A percentile compares a stretch with the other conserved stretches of the same genome.
Evolutionary conservation across 2,113 vertebrate species (phyloP).

Genomic region (Hepsetus odoe): DNA sequence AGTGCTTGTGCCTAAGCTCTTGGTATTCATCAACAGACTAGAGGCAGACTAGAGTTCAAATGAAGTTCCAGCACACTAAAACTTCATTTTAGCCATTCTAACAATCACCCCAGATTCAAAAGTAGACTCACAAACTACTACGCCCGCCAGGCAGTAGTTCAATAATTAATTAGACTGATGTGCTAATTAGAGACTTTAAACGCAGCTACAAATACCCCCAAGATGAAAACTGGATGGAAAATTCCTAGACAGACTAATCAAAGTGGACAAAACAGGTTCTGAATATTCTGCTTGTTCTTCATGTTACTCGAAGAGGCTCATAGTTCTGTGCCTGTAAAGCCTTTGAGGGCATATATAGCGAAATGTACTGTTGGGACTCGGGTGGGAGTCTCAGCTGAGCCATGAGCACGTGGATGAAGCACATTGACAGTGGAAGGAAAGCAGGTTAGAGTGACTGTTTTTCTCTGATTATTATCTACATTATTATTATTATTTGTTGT

Average conservation of each 20-base stretch:
- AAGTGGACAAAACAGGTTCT: conserved; percentile 6
- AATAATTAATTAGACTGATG: conserved; percentile 50
- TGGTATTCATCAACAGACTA: conserved; percentile 23
- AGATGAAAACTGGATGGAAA: conserved; percentile 28
- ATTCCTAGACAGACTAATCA: conserved; percentile 12
- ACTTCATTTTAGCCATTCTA: neutral
- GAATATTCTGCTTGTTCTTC: neutral
- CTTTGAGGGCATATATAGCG: neutral
- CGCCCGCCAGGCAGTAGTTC: conserved; percentile 36
- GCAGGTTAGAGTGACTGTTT: neutral
- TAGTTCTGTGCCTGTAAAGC: neutral
- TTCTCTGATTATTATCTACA: too few relatives aligned
- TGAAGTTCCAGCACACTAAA: conserved; percentile 34
- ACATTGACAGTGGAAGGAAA: neutral
- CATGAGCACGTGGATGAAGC: neutral
- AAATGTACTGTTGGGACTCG: neutral
- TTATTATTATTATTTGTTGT: too few relatives aligned
- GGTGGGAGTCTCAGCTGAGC: neutral
- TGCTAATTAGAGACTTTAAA: conserved; percentile 51
- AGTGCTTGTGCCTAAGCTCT: neutral
- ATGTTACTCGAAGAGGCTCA: conserved; percentile 5
- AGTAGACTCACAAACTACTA: conserved; percentile 34
- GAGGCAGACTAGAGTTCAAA: conserved; percentile 33
- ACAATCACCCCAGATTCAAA: conserved; percentile 32
- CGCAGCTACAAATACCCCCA: conserved; percentile 17